Conservation (phyloP, 1,140 invertebrate species). For the Procambarus clarkii region DNA sequence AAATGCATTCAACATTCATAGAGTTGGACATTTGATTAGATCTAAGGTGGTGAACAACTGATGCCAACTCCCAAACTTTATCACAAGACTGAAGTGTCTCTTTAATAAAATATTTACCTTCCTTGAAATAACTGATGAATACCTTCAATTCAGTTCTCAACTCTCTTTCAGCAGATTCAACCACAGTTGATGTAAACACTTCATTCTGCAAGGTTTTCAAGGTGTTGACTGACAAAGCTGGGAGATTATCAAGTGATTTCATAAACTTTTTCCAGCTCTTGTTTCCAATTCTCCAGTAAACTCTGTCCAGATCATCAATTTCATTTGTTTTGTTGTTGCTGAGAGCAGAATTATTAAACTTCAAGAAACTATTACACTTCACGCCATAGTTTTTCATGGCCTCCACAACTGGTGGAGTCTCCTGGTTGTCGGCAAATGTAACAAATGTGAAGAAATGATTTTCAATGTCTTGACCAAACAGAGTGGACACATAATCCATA, state of each 20-base stretch:
- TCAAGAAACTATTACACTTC: slow-evolving; percentile 9
- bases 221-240: not conserved
- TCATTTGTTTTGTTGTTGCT: slow-evolving; percentile 14
- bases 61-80: slow-evolving; percentile 29
- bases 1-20: not conserved
- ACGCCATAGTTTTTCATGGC: slow-evolving; percentile 46
- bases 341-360: slow-evolving; percentile 55
- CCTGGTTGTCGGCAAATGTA: slow-evolving; percentile 51
- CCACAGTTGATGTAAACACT: slow-evolving; percentile 21
- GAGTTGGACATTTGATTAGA: not conserved
- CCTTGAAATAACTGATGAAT: not conserved
- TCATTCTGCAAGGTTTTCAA: slow-evolving; percentile 37
- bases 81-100: not conserved
- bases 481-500: slow-evolving; percentile 40
- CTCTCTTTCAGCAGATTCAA: slow-evolving; percentile 21
- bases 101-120: not conserved
- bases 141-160: not conserved
- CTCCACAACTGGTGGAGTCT: slow-evolving; percentile 46
- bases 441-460: slow-evolving; percentile 36
- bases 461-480: slow-evolving; percentile 35
- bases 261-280: slow-evolving; percentile 48
- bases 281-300: slow-evolving; percentile 40
- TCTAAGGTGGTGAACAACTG: not conserved
- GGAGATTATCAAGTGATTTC: slow-evolving; percentile 23
- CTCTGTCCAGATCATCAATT: slow-evolving; percentile 42